Conservation (phyloP, 2,797 vertebrate genomes). For the Spinibarbus caldwelli region DNA sequence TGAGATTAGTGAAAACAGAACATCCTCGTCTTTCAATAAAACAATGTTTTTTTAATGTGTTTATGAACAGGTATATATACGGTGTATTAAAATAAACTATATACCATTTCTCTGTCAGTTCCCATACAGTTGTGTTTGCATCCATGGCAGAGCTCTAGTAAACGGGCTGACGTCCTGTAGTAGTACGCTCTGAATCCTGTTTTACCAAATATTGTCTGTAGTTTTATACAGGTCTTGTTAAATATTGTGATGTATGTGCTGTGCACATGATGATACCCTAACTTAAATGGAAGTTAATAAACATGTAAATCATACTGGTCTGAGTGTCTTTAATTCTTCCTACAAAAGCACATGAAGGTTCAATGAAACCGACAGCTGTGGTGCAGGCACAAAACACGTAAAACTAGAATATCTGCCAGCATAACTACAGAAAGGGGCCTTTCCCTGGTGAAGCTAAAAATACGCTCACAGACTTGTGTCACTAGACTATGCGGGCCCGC, state of each 20-base stretch:
- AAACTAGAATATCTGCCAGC: conserved; percentile 53
- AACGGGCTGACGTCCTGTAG: conserved; percentile 64
- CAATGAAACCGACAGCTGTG: conserved; percentile 10
- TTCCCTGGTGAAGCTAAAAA: conserved; percentile 57
- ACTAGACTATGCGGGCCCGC: conserved; percentile 54
- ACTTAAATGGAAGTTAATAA: conserved; percentile 70
- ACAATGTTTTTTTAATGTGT: conserved; percentile 28
- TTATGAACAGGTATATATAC: conserved; percentile 21
- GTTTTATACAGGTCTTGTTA: conserved; percentile 90
- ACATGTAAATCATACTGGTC: conserved; percentile 58
- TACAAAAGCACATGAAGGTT: conserved; percentile 29
- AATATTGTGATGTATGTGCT: conserved; percentile 88
- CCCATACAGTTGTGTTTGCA: conserved; percentile 44
- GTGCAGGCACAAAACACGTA: conserved; percentile 46
- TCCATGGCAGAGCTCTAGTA: conserved; percentile 57
- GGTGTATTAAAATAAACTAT: conserved; percentile 42
- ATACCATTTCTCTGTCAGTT: conserved; percentile 32
- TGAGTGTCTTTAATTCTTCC: conserved; percentile 51
- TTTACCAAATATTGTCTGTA: conserved; percentile 84
- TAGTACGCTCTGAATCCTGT: conserved; percentile 68
- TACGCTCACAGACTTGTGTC: conserved; percentile 47
- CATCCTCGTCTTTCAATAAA: conserved; percentile 23
- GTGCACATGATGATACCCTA: conserved; percentile 84
- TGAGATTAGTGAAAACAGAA: conserved; percentile 43
- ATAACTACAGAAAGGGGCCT: conserved; percentile 54